Base-by-base conservation (phyloP, 2,888 invertebrate genomes). In the Cheilosia soror region DNA sequence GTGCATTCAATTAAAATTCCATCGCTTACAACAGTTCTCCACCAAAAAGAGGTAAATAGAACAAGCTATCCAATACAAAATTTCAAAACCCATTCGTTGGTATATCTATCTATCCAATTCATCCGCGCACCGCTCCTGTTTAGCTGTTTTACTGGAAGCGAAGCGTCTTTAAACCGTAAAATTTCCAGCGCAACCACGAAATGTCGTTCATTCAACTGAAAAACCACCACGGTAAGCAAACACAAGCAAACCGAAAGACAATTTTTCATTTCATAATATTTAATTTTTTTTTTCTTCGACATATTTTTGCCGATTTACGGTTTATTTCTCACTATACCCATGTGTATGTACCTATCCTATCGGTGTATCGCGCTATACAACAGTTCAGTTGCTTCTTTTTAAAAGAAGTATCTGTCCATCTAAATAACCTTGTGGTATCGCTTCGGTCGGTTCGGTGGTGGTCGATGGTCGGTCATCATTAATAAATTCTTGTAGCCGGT, bases 401-500 rank as follows among this genome's bases (percentile, higher is more conserved):
- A 27, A 13, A 37, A 33, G 25, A 58, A 15, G n/a, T 42, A 57
- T 42, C 37, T 25, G 42, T 51, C 51, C 79, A 66, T 33, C 44
- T 25, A 53, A 60, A 68, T 66, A 80, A 80, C 80, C 73, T 73
- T 80, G 79, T 66, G 69, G 20, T 27, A 29, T 37, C 31, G 55
- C 6, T 37, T 20, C n/a, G 40, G 57, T 13, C 15, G 51, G 60
- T 11, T 11, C 33, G 72, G 44, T 49, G 63, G 63, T 71, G 63
- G 11, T 20, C 37, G 11, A 4, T 37, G 37, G 11, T 37, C 37
- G 33, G 79, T 84, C 75, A 84, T 71, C 55, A 69, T 60, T 13
- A 40, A 42, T 60, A 33, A 31, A 75, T 80, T 75, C 63, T 76
- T 79, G 57, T 73, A 49, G 83, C 83, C 83, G 83, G 83, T 83